Conservation (phyloP, 2,113 vertebrate species). For the Todiramphus saurophagus region DNA sequence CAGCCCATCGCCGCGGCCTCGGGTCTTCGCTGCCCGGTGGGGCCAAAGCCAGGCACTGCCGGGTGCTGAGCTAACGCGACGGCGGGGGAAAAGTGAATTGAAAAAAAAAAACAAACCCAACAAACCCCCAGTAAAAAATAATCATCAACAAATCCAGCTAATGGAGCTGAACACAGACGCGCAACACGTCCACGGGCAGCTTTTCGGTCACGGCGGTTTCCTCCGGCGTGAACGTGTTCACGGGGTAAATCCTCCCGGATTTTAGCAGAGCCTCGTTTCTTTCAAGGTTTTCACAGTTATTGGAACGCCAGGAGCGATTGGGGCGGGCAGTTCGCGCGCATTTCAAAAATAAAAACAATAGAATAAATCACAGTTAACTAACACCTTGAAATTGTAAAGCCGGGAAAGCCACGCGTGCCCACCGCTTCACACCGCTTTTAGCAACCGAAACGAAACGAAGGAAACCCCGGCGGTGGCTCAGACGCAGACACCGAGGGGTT, state of each 20-base stretch:
- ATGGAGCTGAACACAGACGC: neutral
- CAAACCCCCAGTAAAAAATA: too few species aligned
- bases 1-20: neutral
- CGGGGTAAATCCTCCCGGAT: neutral
- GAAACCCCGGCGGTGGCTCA: neutral
- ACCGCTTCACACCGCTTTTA: neutral
- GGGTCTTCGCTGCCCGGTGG: neutral
- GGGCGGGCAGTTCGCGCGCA: neutral
- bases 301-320: neutral
- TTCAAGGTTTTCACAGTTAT: neutral
- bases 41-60: neutral
- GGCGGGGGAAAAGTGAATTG: accelerated
- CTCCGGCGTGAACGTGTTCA: neutral
- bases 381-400: neutral
- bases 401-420: neutral
- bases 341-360: neutral
- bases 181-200: neutral
- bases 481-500: neutral
- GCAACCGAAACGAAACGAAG: slow-evolving; percentile 17
- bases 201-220: neutral
- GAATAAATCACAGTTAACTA: neutral
- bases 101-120: neutral
- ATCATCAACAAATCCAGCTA: neutral
- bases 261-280: neutral
- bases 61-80: neutral